These are phyloP conservation scores for Oithona nana DNA, from an alignment of 2,888 invertebrate species.

Conservation along the genomic window DNA sequence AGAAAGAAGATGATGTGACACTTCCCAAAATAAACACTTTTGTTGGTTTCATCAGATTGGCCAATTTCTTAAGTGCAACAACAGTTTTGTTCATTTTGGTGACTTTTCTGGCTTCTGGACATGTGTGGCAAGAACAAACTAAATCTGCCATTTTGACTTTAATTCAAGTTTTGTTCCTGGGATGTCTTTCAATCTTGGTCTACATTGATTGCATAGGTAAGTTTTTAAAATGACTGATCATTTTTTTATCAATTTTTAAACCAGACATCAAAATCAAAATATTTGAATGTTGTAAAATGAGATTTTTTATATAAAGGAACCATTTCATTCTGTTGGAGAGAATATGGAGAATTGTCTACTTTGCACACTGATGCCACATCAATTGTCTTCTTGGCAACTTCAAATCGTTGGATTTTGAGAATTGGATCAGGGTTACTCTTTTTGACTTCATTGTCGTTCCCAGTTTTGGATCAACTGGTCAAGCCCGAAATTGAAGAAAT, in stretches of 20 bases:
- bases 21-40: constrained; percentile 7
- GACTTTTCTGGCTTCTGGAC: not conserved
- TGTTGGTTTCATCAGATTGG: constrained; percentile 1
- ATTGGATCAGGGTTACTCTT: not conserved
- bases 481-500: too few relatives aligned
- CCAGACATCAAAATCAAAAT: too few relatives aligned
- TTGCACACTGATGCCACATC: constrained; percentile 14
- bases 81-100: not conserved
- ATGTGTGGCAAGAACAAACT: not conserved
- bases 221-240: too few relatives aligned
- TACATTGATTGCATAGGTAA: constrained; percentile 5
- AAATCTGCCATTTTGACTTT: not conserved
- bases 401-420: constrained; percentile 9
- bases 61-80: constrained; percentile 1
- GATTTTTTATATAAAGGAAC: too few relatives aligned
- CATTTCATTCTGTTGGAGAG: constrained; percentile 15
- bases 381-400: constrained; percentile 1
- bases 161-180: constrained; percentile 4
- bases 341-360: constrained; percentile 11
- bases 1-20: not conserved
- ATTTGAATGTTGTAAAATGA: too few relatives aligned
- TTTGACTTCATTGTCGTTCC: not conserved
- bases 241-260: too few relatives aligned
- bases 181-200: not conserved
- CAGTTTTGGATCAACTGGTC: not conserved